Conservation (phyloP, 2,113 vertebrate genomes). For the Rallus limicola region DNA sequence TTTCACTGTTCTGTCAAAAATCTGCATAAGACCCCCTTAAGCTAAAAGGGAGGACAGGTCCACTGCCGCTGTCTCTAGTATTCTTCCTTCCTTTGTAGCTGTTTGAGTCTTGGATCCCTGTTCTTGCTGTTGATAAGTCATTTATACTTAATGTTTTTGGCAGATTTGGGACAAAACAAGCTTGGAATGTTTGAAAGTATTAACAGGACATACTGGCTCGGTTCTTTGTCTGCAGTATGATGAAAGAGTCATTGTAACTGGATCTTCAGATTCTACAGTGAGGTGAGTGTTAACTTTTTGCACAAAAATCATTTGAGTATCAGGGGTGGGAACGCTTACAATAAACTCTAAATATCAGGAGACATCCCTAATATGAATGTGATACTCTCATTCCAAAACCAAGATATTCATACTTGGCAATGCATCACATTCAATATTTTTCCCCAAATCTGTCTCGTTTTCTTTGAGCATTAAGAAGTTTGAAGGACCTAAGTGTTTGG, state of each 20-base stretch:
- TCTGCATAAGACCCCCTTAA: background rate
- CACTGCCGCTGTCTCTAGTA: background rate
- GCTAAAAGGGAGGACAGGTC: background rate
- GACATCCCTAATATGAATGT: background rate
- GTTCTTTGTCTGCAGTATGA: slow-evolving; percentile 98
- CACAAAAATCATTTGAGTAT: background rate
- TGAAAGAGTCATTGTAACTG: slow-evolving; percentile 97
- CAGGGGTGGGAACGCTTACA: background rate
- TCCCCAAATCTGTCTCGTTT: background rate
- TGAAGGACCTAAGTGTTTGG: background rate
- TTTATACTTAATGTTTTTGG: background rate
- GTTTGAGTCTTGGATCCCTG: background rate
- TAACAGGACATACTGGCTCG: slow-evolving; percentile 97
- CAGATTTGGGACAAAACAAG: slow-evolving; percentile 99
- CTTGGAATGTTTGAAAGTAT: slow-evolving; percentile 96
- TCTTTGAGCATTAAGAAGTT: background rate
- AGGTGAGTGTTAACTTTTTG: slow-evolving; percentile 75
- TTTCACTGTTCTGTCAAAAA: background rate
- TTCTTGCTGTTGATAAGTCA: background rate
- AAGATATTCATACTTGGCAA: background rate
- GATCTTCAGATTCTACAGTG: slow-evolving; percentile 98
- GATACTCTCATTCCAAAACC: background rate
- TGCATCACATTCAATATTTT: background rate
- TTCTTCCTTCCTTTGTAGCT: background rate
- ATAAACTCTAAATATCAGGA: background rate